Evolutionary conservation across 2,888 invertebrate species (phyloP), one percentile per base, ranked within the genome.

Genomic region (Marasmarcha lunaedactyla): DNA sequence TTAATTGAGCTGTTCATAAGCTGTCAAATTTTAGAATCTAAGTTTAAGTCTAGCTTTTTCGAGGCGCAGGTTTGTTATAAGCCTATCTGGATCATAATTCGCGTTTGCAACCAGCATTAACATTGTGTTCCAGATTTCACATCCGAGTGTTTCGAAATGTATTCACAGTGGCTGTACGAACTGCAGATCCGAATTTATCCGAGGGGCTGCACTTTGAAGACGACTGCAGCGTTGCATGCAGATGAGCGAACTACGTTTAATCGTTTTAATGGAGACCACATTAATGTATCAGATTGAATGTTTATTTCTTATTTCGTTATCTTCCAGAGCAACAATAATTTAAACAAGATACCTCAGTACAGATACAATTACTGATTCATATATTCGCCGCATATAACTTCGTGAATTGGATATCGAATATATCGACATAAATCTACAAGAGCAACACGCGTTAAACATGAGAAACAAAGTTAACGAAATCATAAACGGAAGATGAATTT

Each of bases 211-310:
- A 59, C 70, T 71, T 67, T 73, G 70, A 67, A 67, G 70, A 62
- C 62, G 62, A 56, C 59, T 60, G 57, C 64, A 57, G 61, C 61
- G 58, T 66, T 62, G 71, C 71, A 76, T 76, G 71, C 72, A 76
- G 71, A 73, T 74, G 72, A 72, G 69, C 60, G 68, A 63, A 64
- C 66, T 66, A 65, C 64, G 63, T 66, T 76, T 71, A 74, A 73
- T 73, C 72, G 68, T 74, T 71, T 20, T 71, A 72, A 71, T 73
- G 71, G 69, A 68, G 65, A 65, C 64, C 65, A 62, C 63, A 71
- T 70, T 73, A 71, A 68, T 70, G 69, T 71, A 72, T 72, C 71
- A 60, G 71, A 71, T 72, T 54, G 58, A 63, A 62, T 20, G 55
- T 61, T 65, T 65, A 55, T 60, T 66, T 63, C 58, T 59, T 55